Conservation (phyloP, 2,797 vertebrate genomes). For the Nannoperca australis region DNA sequence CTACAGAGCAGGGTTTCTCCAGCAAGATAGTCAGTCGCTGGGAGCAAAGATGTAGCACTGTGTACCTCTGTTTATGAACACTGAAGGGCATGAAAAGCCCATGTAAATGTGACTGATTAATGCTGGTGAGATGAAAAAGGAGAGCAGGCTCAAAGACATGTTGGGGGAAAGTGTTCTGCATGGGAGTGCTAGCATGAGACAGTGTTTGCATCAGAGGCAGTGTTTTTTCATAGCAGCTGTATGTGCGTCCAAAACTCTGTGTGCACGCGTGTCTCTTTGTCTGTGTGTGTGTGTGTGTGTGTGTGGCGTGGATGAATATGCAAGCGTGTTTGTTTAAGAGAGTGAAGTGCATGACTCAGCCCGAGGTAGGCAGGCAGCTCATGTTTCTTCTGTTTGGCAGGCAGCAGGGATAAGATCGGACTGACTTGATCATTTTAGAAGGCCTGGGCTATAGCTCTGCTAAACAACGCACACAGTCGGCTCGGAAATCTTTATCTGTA, state of each 20-base stretch:
- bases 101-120: constrained; percentile 24
- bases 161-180: constrained; percentile 44
- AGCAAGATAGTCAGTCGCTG: not conserved
- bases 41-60: constrained; percentile 20
- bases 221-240: constrained; percentile 41
- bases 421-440: constrained; percentile 63
- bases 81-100: constrained; percentile 40
- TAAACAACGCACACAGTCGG: constrained; percentile 32
- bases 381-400: constrained; percentile 72
- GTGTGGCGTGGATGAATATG: constrained; percentile 46
- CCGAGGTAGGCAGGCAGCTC: constrained; percentile 70
- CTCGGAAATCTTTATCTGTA: constrained; percentile 51
- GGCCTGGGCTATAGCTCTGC: constrained; percentile 54
- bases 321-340: constrained; percentile 68
- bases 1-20: constrained; percentile 20
- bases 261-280: constrained; percentile 4
- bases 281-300: constrained; percentile 33
- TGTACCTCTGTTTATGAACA: constrained; percentile 21
- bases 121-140: constrained; percentile 5
- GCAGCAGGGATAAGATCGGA: constrained; percentile 63
- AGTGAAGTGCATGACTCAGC: constrained; percentile 73
- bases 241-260: constrained; percentile 11
- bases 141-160: constrained; percentile 30
- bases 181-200: constrained; percentile 32
- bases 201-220: constrained; percentile 44